These are phyloP conservation scores for Tapirus terrestris DNA, from an alignment of 2,113 vertebrate genomes.

Conservation along the genomic window DNA sequence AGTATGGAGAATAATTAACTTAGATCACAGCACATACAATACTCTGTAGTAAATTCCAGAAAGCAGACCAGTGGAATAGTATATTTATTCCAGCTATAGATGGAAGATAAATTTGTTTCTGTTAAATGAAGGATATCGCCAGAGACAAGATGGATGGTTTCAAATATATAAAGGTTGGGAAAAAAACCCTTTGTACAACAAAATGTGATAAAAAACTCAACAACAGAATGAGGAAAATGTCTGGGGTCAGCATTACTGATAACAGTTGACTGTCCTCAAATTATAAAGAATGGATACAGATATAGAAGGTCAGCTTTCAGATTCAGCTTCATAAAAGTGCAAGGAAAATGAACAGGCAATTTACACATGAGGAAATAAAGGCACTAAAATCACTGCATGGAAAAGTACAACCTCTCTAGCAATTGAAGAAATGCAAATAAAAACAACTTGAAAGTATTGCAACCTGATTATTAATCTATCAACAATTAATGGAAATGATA, in stretches of 20 bases:
- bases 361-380: conserved; percentile 42
- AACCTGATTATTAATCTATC: conserved; percentile 44
- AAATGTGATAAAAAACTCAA: conserved; percentile 65
- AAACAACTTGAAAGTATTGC: conserved; percentile 20
- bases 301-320: conserved; percentile 21
- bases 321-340: conserved; percentile 27
- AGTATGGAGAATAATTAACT: conserved; percentile 17
- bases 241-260: conserved; percentile 44
- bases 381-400: conserved; percentile 44
- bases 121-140: conserved; percentile 40
- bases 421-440: conserved; percentile 48
- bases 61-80: conserved; percentile 17
- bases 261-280: conserved; percentile 40
- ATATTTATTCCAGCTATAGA: conserved; percentile 26
- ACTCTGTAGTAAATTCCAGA: not conserved
- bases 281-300: conserved; percentile 34
- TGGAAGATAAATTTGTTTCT: conserved; percentile 62
- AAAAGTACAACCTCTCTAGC: conserved; percentile 21
- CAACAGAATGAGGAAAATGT: conserved; percentile 53
- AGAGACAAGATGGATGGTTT: conserved; percentile 65
- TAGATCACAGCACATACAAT: not conserved
- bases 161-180: conserved; percentile 49
- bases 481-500: conserved; percentile 47
- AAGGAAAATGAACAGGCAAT: conserved; percentile 49
- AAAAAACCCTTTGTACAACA: not conserved